Base-by-base conservation (phyloP, 2,797 vertebrate genomes). In the Coreius guichenoti region DNA sequence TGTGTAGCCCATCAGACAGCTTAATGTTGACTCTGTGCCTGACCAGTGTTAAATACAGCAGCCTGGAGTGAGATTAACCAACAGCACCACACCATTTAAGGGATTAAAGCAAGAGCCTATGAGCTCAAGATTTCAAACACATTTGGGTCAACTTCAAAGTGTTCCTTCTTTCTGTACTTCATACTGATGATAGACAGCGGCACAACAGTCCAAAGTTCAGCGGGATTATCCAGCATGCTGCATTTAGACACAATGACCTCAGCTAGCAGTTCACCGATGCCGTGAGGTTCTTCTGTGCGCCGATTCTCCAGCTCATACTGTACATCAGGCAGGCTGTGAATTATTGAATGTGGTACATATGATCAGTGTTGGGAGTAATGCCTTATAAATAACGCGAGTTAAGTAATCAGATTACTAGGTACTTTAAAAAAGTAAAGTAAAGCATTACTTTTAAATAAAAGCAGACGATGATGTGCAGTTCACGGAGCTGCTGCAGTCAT, bases 401-500 rank as follows among this genome's bases (percentile, higher is more conserved):
- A 19, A 51, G 49, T n/a, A 58, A n/a, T 58, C 54, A 56, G 21
- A 23, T 56, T 23, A 0, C 1, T n/a, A n/a, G n/a, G n/a, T n/a
- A n/a, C n/a, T n/a, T n/a, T n/a, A n/a, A n/a, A n/a, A n/a, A n/a
- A n/a, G 1, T 63, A 29, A 14, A 61, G 56, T n/a, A 3, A 21
- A 8, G 54, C 21, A 56, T 9, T 56, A n/a, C 21, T n/a, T 56
- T 56, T 0, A 56, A n/a, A 56, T 1, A 39, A n/a, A 92, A 58
- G 88, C 88, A 88, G 92, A 85, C 90, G 90, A 92, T 93, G 93
- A 95, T 94, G 91, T 93, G 89, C 91, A 90, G 90, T 91, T 88
- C 91, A 47, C 14, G 12, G 90, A 49, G 8, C 21, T 3, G 82
- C 90, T 86, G 92, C 90, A 90, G 93, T 94, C 94, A 94, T 92